These are phyloP conservation scores for Etheostoma nigrum DNA, from an alignment of 2,797 vertebrate genomes.

Conservation along the genomic window DNA sequence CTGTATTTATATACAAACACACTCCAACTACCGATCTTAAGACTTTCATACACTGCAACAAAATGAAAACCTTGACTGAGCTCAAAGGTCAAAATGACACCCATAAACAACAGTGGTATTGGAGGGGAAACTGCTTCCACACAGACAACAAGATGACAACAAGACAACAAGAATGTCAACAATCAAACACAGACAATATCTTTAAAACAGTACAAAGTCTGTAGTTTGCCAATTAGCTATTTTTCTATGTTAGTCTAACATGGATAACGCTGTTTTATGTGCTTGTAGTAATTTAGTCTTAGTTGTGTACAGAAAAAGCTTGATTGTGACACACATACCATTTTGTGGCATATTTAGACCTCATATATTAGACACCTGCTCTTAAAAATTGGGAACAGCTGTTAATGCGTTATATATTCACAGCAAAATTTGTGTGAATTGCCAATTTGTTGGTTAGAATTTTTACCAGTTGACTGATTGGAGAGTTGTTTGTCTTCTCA, in stretches of 20 bases:
- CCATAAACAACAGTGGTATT: constrained; percentile 8
- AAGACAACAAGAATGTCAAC: neutral
- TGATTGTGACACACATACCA: neutral
- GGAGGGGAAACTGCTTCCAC: constrained; percentile 14
- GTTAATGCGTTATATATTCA: neutral
- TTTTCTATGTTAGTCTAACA: neutral
- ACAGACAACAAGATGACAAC: constrained; percentile 15
- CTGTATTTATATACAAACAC: constrained; percentile 39
- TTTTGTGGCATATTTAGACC: neutral
- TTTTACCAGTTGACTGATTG: neutral
- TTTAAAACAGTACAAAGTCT: neutral
- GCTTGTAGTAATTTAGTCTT: neutral
- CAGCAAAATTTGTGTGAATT: neutral
- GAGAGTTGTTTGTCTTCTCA: neutral
- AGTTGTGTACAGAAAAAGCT: neutral
- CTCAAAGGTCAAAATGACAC: constrained; percentile 64
- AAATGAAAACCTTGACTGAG: constrained; percentile 31
- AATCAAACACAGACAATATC: neutral
- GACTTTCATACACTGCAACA: constrained; percentile 6
- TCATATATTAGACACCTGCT: neutral
- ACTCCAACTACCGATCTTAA: neutral
- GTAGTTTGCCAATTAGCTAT: neutral
- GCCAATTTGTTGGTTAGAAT: neutral
- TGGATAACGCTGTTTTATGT: neutral
- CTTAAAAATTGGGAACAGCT: neutral